phyloP scores from a whole-genome alignment of 2,888 invertebrate genomes.

The Halocaridina rubra region DNA sequence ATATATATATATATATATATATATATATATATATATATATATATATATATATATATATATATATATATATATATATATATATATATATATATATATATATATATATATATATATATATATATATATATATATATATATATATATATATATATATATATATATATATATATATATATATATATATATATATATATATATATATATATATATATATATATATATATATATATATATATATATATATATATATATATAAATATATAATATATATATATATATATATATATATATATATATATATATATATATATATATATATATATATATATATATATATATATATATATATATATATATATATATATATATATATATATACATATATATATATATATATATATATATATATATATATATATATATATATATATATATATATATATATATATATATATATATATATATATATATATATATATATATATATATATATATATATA shows the following conservation, averaged over 20 bases:
- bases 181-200: not conserved
- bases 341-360: not conserved
- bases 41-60: constrained; percentile 3
- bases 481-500: not conserved
- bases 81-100: no score
- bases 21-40: not conserved
- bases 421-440: not conserved
- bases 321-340: not conserved
- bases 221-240: not conserved
- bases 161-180: not conserved
- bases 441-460: not conserved
- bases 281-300: not conserved
- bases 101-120: not conserved
- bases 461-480: not conserved
- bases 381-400: not conserved
- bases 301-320: not conserved
- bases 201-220: not conserved
- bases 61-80: not conserved
- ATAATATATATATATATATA: not conserved
- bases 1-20: not conserved
- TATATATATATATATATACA: not conserved
- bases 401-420: not conserved
- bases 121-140: not conserved
- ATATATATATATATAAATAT: not conserved
- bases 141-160: not conserved